Conservation (phyloP, 1,140 invertebrate species). For the Drosophila kurseongensis region DNA sequence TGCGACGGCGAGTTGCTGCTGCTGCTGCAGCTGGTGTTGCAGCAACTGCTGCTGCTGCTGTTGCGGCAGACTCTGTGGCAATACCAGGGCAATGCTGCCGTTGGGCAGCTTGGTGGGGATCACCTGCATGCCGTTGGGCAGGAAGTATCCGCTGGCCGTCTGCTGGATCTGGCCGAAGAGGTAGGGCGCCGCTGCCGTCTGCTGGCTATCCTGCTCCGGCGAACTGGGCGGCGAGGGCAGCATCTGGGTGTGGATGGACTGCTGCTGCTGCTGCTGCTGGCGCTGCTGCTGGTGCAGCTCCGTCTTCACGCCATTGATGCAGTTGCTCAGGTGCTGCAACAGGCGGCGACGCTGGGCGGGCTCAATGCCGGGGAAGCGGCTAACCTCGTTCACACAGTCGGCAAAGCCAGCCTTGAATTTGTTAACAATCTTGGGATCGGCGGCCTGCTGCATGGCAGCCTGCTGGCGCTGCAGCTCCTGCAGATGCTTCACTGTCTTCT, state of each 20-base stretch:
- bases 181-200: conserved; percentile 84
- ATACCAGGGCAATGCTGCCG: conserved; percentile 91
- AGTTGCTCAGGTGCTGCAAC: conserved; percentile 89
- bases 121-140: conserved; percentile 90
- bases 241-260: conserved; percentile 84
- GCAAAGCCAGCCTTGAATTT: conserved; percentile 95
- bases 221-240: conserved; percentile 84
- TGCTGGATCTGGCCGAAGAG: conserved; percentile 85
- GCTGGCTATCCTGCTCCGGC: conserved; percentile 84
- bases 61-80: conserved; percentile 86
- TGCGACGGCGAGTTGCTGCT: conserved; percentile 36
- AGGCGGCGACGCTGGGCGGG: conserved; percentile 89
- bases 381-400: conserved; percentile 94
- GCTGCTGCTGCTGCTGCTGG: conserved; percentile 61
- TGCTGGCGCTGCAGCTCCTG: conserved; percentile 92
- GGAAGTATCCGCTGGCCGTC: conserved; percentile 87
- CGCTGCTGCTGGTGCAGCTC: conserved; percentile 84
- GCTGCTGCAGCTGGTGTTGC: conserved; percentile 87
- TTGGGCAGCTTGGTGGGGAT: conserved; percentile 92
- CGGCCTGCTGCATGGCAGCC: conserved; percentile 89
- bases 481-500: conserved; percentile 97
- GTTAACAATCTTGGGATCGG: conserved; percentile 91
- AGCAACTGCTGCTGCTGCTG: conserved; percentile 85
- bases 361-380: conserved; percentile 90
- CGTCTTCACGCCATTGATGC: conserved; percentile 86